Base-by-base conservation (phyloP, 2,797 vertebrate genomes). In the Peromyscus melanophrys region DNA sequence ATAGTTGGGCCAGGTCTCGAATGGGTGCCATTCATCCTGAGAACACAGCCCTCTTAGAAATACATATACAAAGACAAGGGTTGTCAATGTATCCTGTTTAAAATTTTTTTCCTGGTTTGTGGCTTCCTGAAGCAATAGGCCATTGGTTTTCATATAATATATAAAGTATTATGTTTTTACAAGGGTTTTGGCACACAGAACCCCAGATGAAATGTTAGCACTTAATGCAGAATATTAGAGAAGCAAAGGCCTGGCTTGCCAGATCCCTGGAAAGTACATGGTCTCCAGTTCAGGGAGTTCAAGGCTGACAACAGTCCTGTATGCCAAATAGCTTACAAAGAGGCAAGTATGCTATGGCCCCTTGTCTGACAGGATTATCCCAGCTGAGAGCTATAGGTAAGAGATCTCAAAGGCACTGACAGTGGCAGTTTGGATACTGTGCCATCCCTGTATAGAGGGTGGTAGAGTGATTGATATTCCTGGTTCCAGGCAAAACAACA, bases 161-260 rank as follows among this genome's bases (percentile, higher is more conserved):
- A 96, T 97, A 97, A 98, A 96, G 97, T 96, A 93, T 97, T 97
- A 97, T 96, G 92, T 98, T 98, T 98, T 98, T 65, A 75, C 95
- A 98, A 97, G 94, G 11, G 29, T 98, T 98, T 97, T 98, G 97
- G 95, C 90, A 25, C 94, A 95, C 95, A 84, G 84, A 88, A 89
- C 96, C 55, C 90, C 73, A 86, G 94, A 94, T 97, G 96, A 98
- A 98, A 98, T 69, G 84, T 97, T 97, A 98, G 93, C 29, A 76
- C 92, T 97, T 86, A 13, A 59, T 59, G 52, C 0, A 2, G 14
- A 94, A 75, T n/a, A 0, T 0, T 76, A 2, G 61, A 92, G 46
- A 93, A 14, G 0, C 5, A 85, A 96, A 95, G 3, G 7, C 4
- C 10, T 81, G 84, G 95, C 96, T 96, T 98, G 92, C 97, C 96